phyloP scores from a whole-genome alignment of 2,113 vertebrate species.

The Gymnocephalus cernua region DNA sequence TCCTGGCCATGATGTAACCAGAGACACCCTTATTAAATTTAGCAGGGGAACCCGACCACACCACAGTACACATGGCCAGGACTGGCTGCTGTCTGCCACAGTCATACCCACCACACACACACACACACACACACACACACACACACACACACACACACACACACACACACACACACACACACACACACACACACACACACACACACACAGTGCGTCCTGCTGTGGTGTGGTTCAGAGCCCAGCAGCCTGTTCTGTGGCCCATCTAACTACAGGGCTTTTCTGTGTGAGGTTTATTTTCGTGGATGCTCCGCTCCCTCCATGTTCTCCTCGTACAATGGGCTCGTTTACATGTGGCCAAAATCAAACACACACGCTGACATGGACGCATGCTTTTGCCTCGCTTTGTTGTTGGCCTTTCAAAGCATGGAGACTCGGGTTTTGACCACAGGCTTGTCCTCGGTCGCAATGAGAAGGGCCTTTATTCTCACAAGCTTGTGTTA shows the following conservation, averaged over 20 bases:
- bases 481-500: slow-evolving; percentile 28
- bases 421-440: slow-evolving; percentile 41
- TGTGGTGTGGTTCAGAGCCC: slow-evolving; percentile 65
- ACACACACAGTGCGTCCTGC: slow-evolving; percentile 33
- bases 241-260: slow-evolving; percentile 66
- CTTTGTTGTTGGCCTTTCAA: slow-evolving; percentile 28
- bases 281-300: slow-evolving; percentile 76
- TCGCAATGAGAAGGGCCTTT: slow-evolving; percentile 49
- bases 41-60: slow-evolving; percentile 64
- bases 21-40: slow-evolving; percentile 74
- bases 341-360: slow-evolving; percentile 67
- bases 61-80: slow-evolving; percentile 49
- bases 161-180: slow-evolving; percentile 29
- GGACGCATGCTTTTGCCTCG: slow-evolving; percentile 30
- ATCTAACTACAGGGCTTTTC: slow-evolving; percentile 75
- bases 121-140: slow-evolving; percentile 19
- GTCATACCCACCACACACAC: slow-evolving; percentile 19
- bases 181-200: slow-evolving; percentile 30
- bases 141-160: slow-evolving; percentile 28
- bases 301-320: slow-evolving; percentile 62
- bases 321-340: slow-evolving; percentile 63
- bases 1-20: slow-evolving; percentile 65
- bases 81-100: slow-evolving; percentile 42
- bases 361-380: slow-evolving; percentile 52
- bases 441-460: slow-evolving; percentile 40